Base-by-base conservation (phyloP, 1,140 invertebrate species). In the Drosophila nigromelanica region DNA sequence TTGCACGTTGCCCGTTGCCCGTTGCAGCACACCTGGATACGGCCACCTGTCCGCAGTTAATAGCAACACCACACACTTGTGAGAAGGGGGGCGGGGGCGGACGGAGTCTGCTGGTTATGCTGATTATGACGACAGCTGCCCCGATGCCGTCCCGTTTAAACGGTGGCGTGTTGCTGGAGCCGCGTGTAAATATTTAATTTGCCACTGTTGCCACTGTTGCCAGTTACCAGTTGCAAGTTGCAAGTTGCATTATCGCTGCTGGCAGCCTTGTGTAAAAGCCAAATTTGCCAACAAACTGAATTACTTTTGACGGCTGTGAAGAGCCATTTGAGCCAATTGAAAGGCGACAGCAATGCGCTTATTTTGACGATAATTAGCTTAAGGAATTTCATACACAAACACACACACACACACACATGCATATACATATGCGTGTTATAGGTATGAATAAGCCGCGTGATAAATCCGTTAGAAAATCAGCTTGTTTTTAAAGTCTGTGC, bases 151-250 rank as follows among this genome's bases (percentile, higher is more conserved):
- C 50, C 14, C 30, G 15, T 35, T 58, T 58, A 70, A 55, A 24
- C 35, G 42, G 43, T n/a, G 45, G 15, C 52, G 35, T 52, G 55
- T 35, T 64, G 55, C 45, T 64, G 42, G 24, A 50, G 68, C 68
- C 68, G 51, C 52, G 42, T 58, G 61, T 66, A 64, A 71, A 71
- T 71, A 71, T 71, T 71, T 64, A 51, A 71, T 71, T 63, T 70
- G 27, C 27, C 27, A 27, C 37, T 47, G 40, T 58, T 50, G 43
- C 27, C 15, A 55, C 33, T 51, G 30, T 48, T 48, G 54, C 50
- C 21, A 40, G 51, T 18, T 64, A 42, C 27, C 5, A 64, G 76
- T 61, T 85, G 80, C 56, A 15, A 40, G 15, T 27, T 51, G 47
- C 35, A 43, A 8, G 55, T 6, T 30, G 33, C 35, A 24, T 47